phyloP scores from a whole-genome alignment of 2,888 invertebrate species.

The Conchocele bisecta region DNA sequence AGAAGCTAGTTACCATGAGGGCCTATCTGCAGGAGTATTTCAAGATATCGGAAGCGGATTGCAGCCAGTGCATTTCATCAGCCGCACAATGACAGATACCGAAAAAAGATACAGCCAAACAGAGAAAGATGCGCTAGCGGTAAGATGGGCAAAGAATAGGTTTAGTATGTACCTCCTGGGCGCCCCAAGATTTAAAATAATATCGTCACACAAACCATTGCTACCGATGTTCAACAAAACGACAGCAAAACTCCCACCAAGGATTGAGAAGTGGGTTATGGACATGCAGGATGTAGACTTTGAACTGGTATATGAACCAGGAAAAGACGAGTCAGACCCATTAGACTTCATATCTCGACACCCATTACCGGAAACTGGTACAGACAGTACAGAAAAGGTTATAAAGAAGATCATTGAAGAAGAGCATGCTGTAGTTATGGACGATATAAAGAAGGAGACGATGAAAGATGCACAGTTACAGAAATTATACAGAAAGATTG shows the following conservation, averaged over 20 bases:
- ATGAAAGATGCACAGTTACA: constrained; percentile 8
- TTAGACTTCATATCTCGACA: constrained; percentile 38
- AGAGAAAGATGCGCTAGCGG: constrained; percentile 20
- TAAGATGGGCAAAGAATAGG: constrained; percentile 24
- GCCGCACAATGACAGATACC: constrained; percentile 35
- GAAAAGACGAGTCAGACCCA: constrained; percentile 29
- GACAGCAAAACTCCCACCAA: too few species aligned
- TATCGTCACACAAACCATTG: constrained; percentile 32
- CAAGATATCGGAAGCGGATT: constrained; percentile 5
- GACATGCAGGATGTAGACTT: constrained; percentile 23
- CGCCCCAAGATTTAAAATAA: constrained; percentile 39
- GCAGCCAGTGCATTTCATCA: too few species aligned
- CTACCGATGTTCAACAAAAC: constrained; percentile 32
- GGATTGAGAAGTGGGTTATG: constrained; percentile 41
- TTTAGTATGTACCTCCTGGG: constrained; percentile 36
- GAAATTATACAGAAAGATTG: neutral
- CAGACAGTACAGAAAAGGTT: constrained; percentile 16
- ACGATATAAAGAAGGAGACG: neutral
- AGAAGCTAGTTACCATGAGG: constrained; percentile 11
- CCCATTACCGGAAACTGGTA: constrained; percentile 5
- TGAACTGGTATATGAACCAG: constrained; percentile 35
- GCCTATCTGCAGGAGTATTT: constrained; percentile 3
- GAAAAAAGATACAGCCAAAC: constrained; percentile 37
- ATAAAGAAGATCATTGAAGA: constrained; percentile 1
- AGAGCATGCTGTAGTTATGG: constrained; percentile 1